phyloP scores from a whole-genome alignment of 2,888 invertebrate species.

The Andricus quercusramuli region DNA sequence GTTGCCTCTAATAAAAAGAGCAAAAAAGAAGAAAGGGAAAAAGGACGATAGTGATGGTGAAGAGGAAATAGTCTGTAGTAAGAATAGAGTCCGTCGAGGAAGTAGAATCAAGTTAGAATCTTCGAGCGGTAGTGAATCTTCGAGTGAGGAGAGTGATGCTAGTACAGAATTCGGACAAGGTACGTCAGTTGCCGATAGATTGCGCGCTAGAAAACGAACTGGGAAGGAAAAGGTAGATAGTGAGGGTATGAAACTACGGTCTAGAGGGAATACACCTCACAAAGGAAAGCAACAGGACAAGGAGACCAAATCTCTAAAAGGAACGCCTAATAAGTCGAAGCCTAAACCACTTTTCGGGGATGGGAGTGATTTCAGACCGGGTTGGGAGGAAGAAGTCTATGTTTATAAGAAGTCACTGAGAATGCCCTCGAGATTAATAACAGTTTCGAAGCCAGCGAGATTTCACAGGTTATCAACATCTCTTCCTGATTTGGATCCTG shows the following conservation, averaged over 20 bases:
- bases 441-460: conserved; percentile 87
- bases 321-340: conserved; percentile 63
- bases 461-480: conserved; percentile 87
- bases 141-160: conserved; percentile 70
- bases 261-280: conserved; percentile 71
- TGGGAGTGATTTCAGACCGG: conserved; percentile 87
- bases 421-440: conserved; percentile 90
- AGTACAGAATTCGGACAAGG: conserved; percentile 65
- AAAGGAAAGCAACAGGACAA: conserved; percentile 65
- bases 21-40: conserved; percentile 66
- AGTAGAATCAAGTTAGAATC: conserved; percentile 73
- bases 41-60: conserved; percentile 66
- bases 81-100: conserved; percentile 70
- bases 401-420: conserved; percentile 90
- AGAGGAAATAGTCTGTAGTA: conserved; percentile 69
- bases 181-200: conserved; percentile 72
- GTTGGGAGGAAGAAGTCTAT: conserved; percentile 92
- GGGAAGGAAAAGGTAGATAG: conserved; percentile 60
- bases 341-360: conserved; percentile 85
- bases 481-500: conserved; percentile 88
- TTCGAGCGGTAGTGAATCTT: conserved; percentile 72
- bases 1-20: conserved; percentile 68
- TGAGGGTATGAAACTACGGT: conserved; percentile 73
- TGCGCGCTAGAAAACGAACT: conserved; percentile 72
- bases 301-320: conserved; percentile 73